Evolutionary conservation across 2,888 invertebrate species (phyloP), one percentile per base, ranked within the genome.

Genomic region (Penaeus monodon): DNA sequence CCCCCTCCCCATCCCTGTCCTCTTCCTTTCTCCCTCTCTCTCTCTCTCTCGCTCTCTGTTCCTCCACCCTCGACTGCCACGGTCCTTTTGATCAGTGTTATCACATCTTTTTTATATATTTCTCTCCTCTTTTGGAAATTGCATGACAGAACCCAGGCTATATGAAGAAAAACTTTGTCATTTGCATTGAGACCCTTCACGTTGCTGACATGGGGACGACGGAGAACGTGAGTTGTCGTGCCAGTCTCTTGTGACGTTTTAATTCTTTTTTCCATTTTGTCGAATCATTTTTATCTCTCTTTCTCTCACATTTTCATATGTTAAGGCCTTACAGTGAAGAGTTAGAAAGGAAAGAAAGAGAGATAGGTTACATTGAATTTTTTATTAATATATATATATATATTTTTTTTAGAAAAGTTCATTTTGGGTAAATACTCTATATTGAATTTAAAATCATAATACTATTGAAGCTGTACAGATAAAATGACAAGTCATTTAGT

Each of bases 61-160:
- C 17, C 14, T 57, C 57, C 17, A 14, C 22, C 17, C 64, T 24
- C 2, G 22, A 33, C 20, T 10, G 44, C 22, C 33, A 24, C 74
- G 3, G 8, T 49, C 57, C 57, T 22, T 64, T 6, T 70, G 73
- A 57, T 29, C 38, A 24, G 63, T 64, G n/a, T 49, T 57, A 38
- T 81, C 44, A 44, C 68, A 38, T 38, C 38, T 44, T 82, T 22
- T 49, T 57, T 70, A 57, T 70, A 49, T 70, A 66, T 66, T 57
- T 82, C 27, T 49, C 85, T 49, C 73, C 66, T 80, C 57, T 57
- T 57, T 57, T 20, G 57, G 57, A 57, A 63, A 63, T 66, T 85
- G 89, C 85, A 88, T 88, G 83, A 44, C 93, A 97, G 97, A 97
- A 97, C 93, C 97, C 97, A 90, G 96, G 96, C 91, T 97, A 90